Conservation (phyloP, 2,888 invertebrate species). For the Eupithecia inturbata region DNA sequence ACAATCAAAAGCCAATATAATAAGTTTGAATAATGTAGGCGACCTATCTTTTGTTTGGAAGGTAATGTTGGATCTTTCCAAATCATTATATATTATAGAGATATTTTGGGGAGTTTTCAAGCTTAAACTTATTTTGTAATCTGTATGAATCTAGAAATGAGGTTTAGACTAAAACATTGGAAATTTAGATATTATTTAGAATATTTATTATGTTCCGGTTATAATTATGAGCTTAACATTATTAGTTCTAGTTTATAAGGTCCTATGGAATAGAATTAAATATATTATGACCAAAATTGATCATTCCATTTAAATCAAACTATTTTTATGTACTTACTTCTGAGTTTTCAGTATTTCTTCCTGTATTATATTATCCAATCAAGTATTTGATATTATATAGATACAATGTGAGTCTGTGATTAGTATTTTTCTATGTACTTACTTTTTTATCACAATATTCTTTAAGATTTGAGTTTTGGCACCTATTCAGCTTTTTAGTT, state of each 20-base stretch:
- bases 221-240: constrained; percentile 47
- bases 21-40: constrained; percentile 15
- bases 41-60: background rate
- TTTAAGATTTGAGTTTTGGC: constrained; percentile 21
- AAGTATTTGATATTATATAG: constrained; percentile 32
- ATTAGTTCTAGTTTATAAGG: constrained; percentile 47
- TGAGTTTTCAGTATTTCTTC: constrained; percentile 26
- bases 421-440: constrained; percentile 27
- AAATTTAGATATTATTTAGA: constrained; percentile 7
- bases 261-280: constrained; percentile 42
- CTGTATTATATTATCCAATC: constrained; percentile 27
- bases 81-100: background rate
- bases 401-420: constrained; percentile 33
- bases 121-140: background rate
- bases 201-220: constrained; percentile 20
- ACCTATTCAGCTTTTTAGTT: background rate
- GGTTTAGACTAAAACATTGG: constrained; percentile 2
- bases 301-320: constrained; percentile 7
- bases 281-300: constrained; percentile 36
- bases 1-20: constrained; percentile 23
- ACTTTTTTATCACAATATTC: constrained; percentile 24
- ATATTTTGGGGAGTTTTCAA: background rate
- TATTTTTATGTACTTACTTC: constrained; percentile 30
- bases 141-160: background rate
- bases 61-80: background rate